A percentile compares a stretch with the other conserved stretches of the same genome.
Conservation (phyloP, 2,113 vertebrate species). For the Hippocampus abdominalis region DNA sequence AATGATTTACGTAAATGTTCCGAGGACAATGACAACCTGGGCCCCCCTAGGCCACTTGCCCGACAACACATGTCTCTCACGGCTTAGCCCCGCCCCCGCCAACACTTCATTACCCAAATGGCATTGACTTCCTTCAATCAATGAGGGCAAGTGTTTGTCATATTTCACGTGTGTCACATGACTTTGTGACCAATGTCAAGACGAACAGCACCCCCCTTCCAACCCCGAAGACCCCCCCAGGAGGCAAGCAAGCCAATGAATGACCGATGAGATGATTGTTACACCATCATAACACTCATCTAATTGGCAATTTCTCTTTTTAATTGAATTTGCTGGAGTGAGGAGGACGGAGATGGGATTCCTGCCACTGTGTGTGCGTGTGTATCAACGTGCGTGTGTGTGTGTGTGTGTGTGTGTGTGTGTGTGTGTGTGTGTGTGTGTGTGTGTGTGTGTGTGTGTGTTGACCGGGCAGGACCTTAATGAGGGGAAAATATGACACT, state of each 20-base stretch:
- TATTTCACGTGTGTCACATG: conserved; percentile 20
- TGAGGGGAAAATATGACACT: conserved; percentile 6
- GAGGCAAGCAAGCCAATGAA: conserved; percentile 73
- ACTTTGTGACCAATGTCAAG: conserved; percentile 57
- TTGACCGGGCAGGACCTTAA: conserved; percentile 1
- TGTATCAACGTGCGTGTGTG: conserved; percentile 27
- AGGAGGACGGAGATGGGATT: conserved; percentile 66
- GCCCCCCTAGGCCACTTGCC: background rate
- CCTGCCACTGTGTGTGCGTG: conserved; percentile 25
- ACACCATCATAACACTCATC: conserved; percentile 76
- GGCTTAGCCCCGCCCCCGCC: conserved; percentile 26
- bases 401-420: conserved; percentile 21
- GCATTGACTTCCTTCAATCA: conserved; percentile 70
- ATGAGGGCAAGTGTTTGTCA: conserved; percentile 37
- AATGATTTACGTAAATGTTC: background rate
- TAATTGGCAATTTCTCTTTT: conserved; percentile 80
- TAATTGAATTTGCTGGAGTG: conserved; percentile 80
- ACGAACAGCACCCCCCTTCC: conserved; percentile 30
- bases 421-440: conserved; percentile 13
- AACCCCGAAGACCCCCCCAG: conserved; percentile 16
- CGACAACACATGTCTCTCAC: background rate
- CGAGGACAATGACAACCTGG: conserved; percentile 33
- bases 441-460: conserved; percentile 17
- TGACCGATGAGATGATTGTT: conserved; percentile 80
- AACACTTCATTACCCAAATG: conserved; percentile 62